Base-by-base conservation (phyloP, 2,113 vertebrate species). In the Picathartes gymnocephalus region DNA sequence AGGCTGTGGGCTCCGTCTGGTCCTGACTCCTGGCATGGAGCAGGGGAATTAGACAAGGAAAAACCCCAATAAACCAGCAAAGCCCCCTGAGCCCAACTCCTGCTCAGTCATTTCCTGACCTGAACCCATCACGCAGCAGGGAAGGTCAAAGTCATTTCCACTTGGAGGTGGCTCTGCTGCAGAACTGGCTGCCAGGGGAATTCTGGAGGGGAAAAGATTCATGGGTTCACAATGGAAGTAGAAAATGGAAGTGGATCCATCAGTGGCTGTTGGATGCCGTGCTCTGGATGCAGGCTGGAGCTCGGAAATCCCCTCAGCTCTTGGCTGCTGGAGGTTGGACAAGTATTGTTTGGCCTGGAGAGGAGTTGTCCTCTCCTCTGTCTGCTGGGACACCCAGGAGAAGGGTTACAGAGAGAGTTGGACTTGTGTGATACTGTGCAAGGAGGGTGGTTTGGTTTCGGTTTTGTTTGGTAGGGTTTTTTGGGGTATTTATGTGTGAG, bases 351-450 rank as follows among this genome's bases (percentile, higher is more conserved):
- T 31, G 88, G 25, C 13, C 28, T 50, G 64, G 50, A 30, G 50
- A 19, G 27, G 17, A 12, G 2, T 42, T 77, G 22, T 71, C 30
- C 51, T 83, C 44, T 35, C 14, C n/a, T n/a, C 12, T n/a, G 16
- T 2, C 45, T 54, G 39, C 70, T 76, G 84, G 37, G 76, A 11
- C 1, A 5, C 3, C 24, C 47, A 4, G 56, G 44, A 58, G 50
- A 15, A 25, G 37, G 35, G 15, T 24, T 16, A 1, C 31, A 27
- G 86, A 28, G 60, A 0, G 0, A 37, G 13, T 7, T 64, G 50
- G n/a, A 2, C 20, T 82, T 1, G 3, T 18, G 24, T 1, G 13
- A 4, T 35, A 0, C 20, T 31, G 17, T 4, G 10, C 4, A 0
- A 7, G 33, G 35, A 31, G 40, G 8, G 4, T 33, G 70, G 5